Percentiles rank a stretch among this genome's conserved stretches.
phyloP scores from a whole-genome alignment of 2,888 invertebrate genomes.

The Lycaena phlaeas region DNA sequence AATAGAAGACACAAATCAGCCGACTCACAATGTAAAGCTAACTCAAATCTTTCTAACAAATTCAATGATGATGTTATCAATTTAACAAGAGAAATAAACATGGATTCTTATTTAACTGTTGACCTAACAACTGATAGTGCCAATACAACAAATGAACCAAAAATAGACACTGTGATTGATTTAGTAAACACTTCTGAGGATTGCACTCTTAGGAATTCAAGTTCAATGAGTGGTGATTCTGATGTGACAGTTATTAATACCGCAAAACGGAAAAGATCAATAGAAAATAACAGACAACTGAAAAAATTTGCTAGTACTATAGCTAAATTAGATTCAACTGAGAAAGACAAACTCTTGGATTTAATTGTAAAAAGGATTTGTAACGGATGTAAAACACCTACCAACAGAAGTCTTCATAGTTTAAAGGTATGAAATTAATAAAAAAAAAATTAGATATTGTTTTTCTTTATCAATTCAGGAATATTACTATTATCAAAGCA shows the following conservation, averaged over 20 bases:
- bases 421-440: conserved; percentile 28
- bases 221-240: conserved; percentile 48
- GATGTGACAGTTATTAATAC: conserved; percentile 41
- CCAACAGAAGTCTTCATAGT: conserved; percentile 22
- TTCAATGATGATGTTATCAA: conserved; percentile 27
- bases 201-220: conserved; percentile 30
- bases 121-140: conserved; percentile 40
- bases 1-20: too few relatives aligned
- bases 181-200: conserved; percentile 36
- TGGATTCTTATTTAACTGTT: conserved; percentile 45
- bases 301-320: conserved; percentile 40
- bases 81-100: conserved; percentile 40
- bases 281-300: conserved; percentile 25
- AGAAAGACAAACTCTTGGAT: conserved; percentile 42
- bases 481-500: background rate
- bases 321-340: conserved; percentile 33
- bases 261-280: conserved; percentile 15
- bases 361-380: conserved; percentile 48
- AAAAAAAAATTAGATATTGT: background rate
- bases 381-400: conserved; percentile 35
- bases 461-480: background rate
- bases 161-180: conserved; percentile 33
- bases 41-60: conserved; percentile 18
- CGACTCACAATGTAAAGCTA: too few relatives aligned
- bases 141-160: conserved; percentile 14